These are phyloP conservation scores for Candidula unifasciata DNA, from an alignment of 2,888 invertebrate genomes.

Conservation along the genomic window DNA sequence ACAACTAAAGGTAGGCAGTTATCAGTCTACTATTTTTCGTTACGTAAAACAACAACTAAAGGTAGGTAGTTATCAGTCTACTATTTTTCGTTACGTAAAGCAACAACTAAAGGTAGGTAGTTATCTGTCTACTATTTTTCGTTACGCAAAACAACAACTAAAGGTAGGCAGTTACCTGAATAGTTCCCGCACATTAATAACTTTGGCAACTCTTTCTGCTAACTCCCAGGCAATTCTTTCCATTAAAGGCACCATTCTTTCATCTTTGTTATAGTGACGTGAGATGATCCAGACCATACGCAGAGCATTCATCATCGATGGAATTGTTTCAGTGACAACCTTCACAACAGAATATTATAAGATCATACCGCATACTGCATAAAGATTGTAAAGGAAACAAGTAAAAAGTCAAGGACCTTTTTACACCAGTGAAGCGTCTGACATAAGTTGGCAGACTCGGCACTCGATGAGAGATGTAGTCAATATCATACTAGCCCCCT, in stretches of 20 bases:
- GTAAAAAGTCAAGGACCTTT: too few species aligned
- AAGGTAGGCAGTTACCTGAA: constrained; percentile 84
- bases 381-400: too few species aligned
- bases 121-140: too few species aligned
- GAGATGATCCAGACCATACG: constrained; percentile 95
- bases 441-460: too few species aligned
- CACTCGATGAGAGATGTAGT: too few species aligned
- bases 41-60: too few species aligned
- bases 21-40: too few species aligned
- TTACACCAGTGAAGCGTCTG: too few species aligned
- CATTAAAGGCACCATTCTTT: constrained; percentile 90
- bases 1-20: too few species aligned
- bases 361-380: neutral
- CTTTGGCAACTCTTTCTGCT: constrained; percentile 85
- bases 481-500: too few species aligned
- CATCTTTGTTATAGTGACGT: constrained; percentile 88
- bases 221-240: constrained; percentile 90
- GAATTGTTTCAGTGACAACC: constrained; percentile 85
- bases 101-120: neutral
- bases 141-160: neutral
- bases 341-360: neutral
- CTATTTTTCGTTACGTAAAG: too few species aligned
- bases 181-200: constrained; percentile 85
- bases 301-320: constrained; percentile 88
- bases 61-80: too few species aligned